Conservation (phyloP, 1,140 invertebrate genomes). For the Cephus cinctus region DNA sequence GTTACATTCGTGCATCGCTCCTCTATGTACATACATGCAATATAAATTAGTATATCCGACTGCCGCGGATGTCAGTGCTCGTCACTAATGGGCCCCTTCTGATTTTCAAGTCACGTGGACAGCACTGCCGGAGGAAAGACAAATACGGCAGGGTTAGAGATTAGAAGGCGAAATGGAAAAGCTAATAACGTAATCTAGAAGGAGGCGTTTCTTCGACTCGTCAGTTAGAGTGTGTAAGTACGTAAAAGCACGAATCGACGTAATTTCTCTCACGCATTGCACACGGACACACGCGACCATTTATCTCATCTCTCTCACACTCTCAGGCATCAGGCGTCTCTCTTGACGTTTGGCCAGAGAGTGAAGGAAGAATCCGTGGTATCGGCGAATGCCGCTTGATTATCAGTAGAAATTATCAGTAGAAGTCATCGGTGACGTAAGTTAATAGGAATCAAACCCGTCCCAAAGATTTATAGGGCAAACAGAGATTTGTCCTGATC, state of each 20-base stretch:
- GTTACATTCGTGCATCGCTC: conserved; percentile 15
- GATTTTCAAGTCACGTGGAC: conserved; percentile 22
- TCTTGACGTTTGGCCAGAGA: too few species aligned
- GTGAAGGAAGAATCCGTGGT: too few species aligned
- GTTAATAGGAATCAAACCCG: background rate
- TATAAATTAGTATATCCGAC: conserved; percentile 26
- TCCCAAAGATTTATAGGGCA: conserved; percentile 47
- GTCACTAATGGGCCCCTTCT: too few species aligned
- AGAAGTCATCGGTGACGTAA: conserved; percentile 2
- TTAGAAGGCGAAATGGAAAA: background rate
- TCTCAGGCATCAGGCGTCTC: too few species aligned
- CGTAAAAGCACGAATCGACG: conserved; percentile 29
- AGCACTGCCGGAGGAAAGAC: conserved; percentile 24
- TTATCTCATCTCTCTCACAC: conserved; percentile 6
- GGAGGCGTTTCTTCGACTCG: too few species aligned
- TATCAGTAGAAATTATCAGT: conserved; percentile 6
- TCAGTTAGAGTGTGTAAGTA: conserved; percentile 40
- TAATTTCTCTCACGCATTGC: conserved; percentile 22
- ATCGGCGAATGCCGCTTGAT: too few species aligned
- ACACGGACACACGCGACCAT: conserved; percentile 8
- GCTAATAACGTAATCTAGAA: conserved; percentile 11
- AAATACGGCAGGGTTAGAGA: background rate
- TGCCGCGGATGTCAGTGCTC: too few species aligned
- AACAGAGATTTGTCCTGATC: conserved; percentile 55
- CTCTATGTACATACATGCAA: conserved; percentile 34